Evolutionary conservation across 1,140 invertebrate species (phyloP).

Genomic region (Achatina immaculata): DNA sequence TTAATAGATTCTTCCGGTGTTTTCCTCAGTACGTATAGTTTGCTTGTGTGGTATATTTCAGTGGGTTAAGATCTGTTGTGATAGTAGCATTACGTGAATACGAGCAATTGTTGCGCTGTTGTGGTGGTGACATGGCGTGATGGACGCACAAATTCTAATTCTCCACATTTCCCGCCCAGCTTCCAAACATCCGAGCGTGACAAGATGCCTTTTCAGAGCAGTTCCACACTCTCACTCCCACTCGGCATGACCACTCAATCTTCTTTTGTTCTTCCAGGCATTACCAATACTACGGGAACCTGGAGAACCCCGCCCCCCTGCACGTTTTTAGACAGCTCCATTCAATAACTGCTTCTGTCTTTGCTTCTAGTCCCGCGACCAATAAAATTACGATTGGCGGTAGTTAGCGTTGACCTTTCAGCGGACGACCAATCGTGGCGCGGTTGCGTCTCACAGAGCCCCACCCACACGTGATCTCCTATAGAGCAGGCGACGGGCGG

Average conservation of each 20-base stretch:
- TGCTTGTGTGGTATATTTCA: too few species aligned
- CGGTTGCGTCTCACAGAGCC: neutral
- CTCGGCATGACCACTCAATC: neutral
- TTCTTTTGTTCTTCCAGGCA: neutral
- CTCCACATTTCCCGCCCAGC: neutral
- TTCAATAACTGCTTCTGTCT: neutral
- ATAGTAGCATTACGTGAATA: too few species aligned
- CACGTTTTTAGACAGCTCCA: neutral
- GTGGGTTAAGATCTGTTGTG: too few species aligned
- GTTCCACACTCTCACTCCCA: neutral
- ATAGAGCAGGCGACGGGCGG: neutral
- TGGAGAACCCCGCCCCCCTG: neutral
- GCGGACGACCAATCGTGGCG: neutral
- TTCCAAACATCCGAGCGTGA: neutral
- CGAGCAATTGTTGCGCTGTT: too few species aligned
- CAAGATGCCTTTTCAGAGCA: neutral
- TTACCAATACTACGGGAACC: neutral
- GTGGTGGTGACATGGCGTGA: too few species aligned
- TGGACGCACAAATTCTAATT: neutral
- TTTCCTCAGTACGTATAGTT: too few species aligned
- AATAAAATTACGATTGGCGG: neutral
- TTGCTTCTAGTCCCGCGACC: neutral
- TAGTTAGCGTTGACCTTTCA: neutral
- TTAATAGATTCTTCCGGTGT: too few species aligned
- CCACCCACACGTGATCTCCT: neutral